Evolutionary conservation across 64 coral and sea anemone genomes (phyloP), one percentile per base, ranked within the genome.

Genomic region (Pocillopora damicornis): DNA sequence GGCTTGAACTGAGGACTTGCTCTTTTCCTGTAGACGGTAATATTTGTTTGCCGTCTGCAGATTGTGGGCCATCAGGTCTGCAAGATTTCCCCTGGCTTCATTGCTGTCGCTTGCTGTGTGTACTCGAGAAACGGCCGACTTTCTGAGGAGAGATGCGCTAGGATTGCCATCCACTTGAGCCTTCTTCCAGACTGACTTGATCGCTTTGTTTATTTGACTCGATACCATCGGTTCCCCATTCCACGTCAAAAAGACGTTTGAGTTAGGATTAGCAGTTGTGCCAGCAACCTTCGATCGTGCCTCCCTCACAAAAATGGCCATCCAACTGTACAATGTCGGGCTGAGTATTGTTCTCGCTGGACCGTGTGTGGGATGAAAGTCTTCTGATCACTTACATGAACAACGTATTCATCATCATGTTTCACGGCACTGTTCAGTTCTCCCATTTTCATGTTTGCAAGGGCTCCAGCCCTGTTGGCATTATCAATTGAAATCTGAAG

Each of bases 101-200:
- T 74, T 69, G 76, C 68, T 83, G 79, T 80, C 38, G 35, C 59
- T 79, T 12, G 63, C 18, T 37, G 59, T 86, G 82, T 90, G 89
- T 34, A 90, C 67, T 23, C 37, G 63, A 73, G 79, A 83, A 59
- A 90, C 69, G 22, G 79, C 79, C 18, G 79, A 79, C 65, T 83
- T 90, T 18, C 89, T 72, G 65, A 82, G 69, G 18, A 79, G 59
- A 58, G 89, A 76, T 74, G 89, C 67, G 60, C 79, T 75, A 37
- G 74, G 78, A 7, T 37, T 61, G 26, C 58, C 67, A 22, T 91
- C 83, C 80, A 80, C 74, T 63, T 75, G 62, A 35, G 80, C 89
- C 82, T 91, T 91, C 69, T 81, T 81, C 89, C 80, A 91, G 22
- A 80, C 66, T 38, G 89, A 91, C 30, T 81, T 81, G 22, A 91